Percentiles rank a stretch among this genome's conserved stretches.
phyloP scores from a whole-genome alignment of 2,113 vertebrate genomes.

The Oreochromis aureus region DNA sequence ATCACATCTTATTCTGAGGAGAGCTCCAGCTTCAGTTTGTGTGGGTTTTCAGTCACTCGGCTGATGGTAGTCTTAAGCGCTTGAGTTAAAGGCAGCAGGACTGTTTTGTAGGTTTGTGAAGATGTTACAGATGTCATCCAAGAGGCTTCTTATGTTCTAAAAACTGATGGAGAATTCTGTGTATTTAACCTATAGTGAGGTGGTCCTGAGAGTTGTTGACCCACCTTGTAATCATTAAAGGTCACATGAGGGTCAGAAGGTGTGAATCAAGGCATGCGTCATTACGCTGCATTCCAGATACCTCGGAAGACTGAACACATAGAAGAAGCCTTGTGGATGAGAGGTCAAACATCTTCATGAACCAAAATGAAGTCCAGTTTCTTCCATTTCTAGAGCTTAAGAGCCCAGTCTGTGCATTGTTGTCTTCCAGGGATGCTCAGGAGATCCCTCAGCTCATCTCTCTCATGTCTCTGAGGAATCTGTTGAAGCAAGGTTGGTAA shows the following conservation, averaged over 20 bases:
- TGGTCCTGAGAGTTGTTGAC: background rate
- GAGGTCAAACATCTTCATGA: background rate
- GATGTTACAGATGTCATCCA: background rate
- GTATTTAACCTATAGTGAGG: background rate
- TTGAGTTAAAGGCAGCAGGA: background rate
- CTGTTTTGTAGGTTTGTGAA: background rate
- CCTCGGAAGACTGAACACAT: background rate
- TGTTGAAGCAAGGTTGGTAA: conserved; percentile 47
- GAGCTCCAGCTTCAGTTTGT: background rate
- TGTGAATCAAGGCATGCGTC: background rate
- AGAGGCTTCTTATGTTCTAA: background rate
- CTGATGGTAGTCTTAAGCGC: background rate
- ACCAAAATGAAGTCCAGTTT: background rate
- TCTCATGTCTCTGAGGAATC: conserved; percentile 9
- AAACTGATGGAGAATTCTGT: background rate
- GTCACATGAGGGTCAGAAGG: background rate
- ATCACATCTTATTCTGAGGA: background rate
- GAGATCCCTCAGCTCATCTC: conserved; percentile 3
- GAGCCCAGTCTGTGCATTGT: background rate
- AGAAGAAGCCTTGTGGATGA: background rate
- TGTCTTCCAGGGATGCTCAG: conserved; percentile 27
- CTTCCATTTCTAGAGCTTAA: background rate
- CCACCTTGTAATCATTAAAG: background rate
- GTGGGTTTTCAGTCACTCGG: background rate
- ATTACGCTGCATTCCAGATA: background rate